Evolutionary conservation across 2,797 vertebrate species (phyloP).

Genomic region (Pogoniulus pusillus): DNA sequence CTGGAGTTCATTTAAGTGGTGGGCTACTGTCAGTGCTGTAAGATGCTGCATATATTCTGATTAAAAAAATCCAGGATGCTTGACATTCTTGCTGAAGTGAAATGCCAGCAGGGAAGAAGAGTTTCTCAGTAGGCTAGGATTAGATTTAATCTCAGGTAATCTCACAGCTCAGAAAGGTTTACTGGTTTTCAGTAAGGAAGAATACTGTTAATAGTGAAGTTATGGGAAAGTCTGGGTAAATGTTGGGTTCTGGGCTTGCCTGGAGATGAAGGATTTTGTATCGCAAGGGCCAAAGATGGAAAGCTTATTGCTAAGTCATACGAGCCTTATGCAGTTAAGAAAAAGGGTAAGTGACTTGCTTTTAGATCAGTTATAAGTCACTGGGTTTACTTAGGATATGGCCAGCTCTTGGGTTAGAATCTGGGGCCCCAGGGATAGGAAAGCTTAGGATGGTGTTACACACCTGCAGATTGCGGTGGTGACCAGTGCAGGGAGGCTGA

Average conservation of each 20-base stretch:
- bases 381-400: not conserved
- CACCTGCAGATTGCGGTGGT: not conserved
- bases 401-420: not conserved
- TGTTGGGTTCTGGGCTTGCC: not conserved
- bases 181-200: not conserved
- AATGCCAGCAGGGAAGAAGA: not conserved
- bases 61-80: not conserved
- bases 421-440: not conserved
- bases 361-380: not conserved
- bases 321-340: not conserved
- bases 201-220: conserved; percentile 5
- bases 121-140: not conserved
- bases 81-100: not conserved
- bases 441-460: not conserved
- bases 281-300: not conserved
- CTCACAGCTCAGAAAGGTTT: conserved; percentile 27
- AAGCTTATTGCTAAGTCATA: not conserved
- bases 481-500: not conserved
- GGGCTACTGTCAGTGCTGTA: not conserved
- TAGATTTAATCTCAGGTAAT: conserved; percentile 43
- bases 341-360: not conserved
- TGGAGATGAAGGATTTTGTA: not conserved
- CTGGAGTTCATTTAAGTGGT: not conserved
- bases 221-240: conserved; percentile 5
- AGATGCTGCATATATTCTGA: not conserved